Evolutionary conservation across 2,797 vertebrate genomes (phyloP).

Genomic region (Rousettus madagascariensis): DNA sequence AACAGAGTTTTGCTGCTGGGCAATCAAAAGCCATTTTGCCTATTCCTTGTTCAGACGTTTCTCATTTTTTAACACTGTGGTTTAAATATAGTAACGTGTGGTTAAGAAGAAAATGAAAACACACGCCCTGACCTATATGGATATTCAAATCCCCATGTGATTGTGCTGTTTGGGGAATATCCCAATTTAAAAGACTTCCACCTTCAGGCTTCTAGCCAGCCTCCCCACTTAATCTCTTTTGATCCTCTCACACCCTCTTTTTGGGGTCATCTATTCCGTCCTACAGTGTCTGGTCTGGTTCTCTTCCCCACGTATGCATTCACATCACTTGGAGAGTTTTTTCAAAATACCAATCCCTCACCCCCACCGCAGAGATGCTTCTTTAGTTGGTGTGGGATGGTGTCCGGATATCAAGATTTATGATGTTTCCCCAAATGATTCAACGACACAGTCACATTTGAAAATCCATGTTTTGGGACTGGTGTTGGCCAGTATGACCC

Average conservation of each 20-base stretch:
- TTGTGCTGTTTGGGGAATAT: background rate
- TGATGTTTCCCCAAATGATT: background rate
- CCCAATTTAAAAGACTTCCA: background rate
- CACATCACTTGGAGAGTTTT: background rate
- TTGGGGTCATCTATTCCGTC: background rate
- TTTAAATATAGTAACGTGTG: slow-evolving; percentile 60
- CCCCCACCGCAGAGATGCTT: background rate
- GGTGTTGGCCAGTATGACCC: background rate
- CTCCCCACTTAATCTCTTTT: background rate
- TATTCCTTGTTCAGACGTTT: slow-evolving; percentile 73
- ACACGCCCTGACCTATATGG: slow-evolving; percentile 30
- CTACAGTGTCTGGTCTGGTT: background rate
- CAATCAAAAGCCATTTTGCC: slow-evolving; percentile 81
- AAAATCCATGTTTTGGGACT: background rate
- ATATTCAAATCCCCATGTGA: slow-evolving; percentile 11
- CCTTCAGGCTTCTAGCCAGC: background rate
- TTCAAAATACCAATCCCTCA: background rate
- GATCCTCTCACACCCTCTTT: background rate
- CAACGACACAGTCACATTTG: background rate
- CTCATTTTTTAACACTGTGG: slow-evolving; percentile 64
- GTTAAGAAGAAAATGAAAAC: slow-evolving; percentile 65
- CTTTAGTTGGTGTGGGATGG: background rate
- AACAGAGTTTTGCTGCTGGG: slow-evolving; percentile 82
- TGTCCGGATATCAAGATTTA: background rate
- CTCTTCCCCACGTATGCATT: background rate